A percentile compares a stretch with the other conserved stretches of the same genome.
These are phyloP conservation scores for Ophiodon elongatus DNA, from an alignment of 2,113 vertebrate species.

Conservation along the genomic window DNA sequence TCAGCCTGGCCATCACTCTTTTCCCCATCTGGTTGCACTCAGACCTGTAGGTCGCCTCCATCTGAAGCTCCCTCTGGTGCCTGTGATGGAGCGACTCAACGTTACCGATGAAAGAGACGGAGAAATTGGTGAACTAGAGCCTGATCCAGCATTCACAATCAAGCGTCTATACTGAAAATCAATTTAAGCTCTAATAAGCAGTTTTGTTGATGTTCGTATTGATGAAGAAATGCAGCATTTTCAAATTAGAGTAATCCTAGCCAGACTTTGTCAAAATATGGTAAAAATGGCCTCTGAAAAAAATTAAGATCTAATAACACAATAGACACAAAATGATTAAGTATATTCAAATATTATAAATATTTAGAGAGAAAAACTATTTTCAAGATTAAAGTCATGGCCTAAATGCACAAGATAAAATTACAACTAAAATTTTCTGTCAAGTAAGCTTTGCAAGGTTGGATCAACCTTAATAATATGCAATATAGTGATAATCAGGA, in stretches of 20 bases:
- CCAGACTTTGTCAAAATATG: not conserved
- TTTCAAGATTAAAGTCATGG: not conserved
- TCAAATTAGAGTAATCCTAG: not conserved
- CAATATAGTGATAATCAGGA: not conserved
- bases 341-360: too few relatives aligned
- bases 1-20: slow-evolving; percentile 38
- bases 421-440: not conserved
- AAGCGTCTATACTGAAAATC: not conserved
- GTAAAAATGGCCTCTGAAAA: not conserved
- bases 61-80: slow-evolving; percentile 36
- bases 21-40: slow-evolving; percentile 47
- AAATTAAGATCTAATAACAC: not conserved
- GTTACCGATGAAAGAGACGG: not conserved
- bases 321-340: too few relatives aligned
- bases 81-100: slow-evolving; percentile 38
- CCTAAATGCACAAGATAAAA: not conserved
- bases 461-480: not conserved
- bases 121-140: not conserved
- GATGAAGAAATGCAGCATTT: not conserved
- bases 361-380: not conserved
- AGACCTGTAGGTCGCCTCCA: slow-evolving; percentile 26
- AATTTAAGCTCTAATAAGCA: too few relatives aligned
- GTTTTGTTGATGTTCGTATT: not conserved
- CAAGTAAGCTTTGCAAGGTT: not conserved
- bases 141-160: not conserved